Base-by-base conservation (phyloP, 2,888 invertebrate species). In the Drosophila melanocephala region DNA sequence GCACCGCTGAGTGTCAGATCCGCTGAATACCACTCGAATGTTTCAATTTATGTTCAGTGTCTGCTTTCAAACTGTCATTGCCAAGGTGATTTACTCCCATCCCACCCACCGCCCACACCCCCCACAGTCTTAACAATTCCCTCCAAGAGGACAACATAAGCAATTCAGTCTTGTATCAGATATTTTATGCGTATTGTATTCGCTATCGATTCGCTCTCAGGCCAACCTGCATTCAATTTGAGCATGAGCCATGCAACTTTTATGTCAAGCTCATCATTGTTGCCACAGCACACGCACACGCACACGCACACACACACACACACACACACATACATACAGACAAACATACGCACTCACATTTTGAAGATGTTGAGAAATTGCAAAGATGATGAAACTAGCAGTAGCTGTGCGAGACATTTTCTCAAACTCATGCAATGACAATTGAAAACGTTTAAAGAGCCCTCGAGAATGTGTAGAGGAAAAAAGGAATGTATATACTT, bases 171-270 rank as follows among this genome's bases (percentile, higher is more conserved):
- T 26, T 35, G 37, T 47, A 72, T 58, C 61, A 68, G 71, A 62
- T 74, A 70, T 79, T 59, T 60, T 81, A 35, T 50, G 47, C 63
- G 55, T 14, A 84, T 81, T 84, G 61, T 75, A 42, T 71, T 68
- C 42, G 66, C 30, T 60, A 84, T 81, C 63, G 82, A 81, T 79
- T 81, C 63, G 42, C 65, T 52, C 51, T 35, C 33, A 42, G 61
- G 52, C 44, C 42, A 51, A 28, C 56, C 44, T 56, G 73, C 77
- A 80, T 67, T 77, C 69, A 73, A 72, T 57, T 68, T 56, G 22
- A 74, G 62, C 70, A 70, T 64, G 56, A 75, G 64, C 61, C 79
- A 55, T 79, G 75, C 66, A 77, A 75, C 37, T 67, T 81, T 81
- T 75, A 62, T 81, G 67, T 65, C 47, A 47, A 47, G 47, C 47